Conservation (phyloP, 2,113 vertebrate genomes). For the Lampris megalopsis region DNA sequence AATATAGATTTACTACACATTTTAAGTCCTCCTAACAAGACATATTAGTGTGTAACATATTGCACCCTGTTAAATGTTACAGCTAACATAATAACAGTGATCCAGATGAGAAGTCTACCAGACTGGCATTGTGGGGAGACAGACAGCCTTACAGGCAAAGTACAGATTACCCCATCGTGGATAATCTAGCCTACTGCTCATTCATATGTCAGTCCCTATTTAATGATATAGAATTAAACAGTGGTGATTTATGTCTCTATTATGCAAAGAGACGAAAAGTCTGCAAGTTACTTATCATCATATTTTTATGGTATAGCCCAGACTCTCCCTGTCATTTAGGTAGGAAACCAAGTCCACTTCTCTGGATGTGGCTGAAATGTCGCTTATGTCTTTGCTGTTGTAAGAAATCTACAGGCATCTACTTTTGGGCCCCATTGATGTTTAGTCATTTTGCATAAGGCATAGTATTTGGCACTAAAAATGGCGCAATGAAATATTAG, state of each 20-base stretch:
- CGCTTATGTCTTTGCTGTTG: too few species aligned
- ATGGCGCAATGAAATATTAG: too few species aligned
- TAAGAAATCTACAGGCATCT: too few species aligned
- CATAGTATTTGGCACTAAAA: too few species aligned
- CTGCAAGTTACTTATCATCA: not conserved
- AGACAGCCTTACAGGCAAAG: slow-evolving; percentile 60
- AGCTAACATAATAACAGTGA: slow-evolving; percentile 66
- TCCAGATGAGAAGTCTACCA: slow-evolving; percentile 61
- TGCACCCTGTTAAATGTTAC: not conserved
- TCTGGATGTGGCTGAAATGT: not conserved
- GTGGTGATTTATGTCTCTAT: slow-evolving; percentile 67
- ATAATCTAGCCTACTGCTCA: slow-evolving; percentile 60
- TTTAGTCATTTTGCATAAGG: too few species aligned
- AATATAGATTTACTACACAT: not conserved
- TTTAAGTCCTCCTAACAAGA: not conserved
- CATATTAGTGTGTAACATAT: slow-evolving; percentile 5
- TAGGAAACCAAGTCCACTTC: slow-evolving; percentile 39
- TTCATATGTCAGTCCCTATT: slow-evolving; percentile 66
- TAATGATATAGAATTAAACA: slow-evolving; percentile 72
- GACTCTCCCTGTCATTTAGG: slow-evolving; percentile 39
- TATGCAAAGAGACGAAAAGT: slow-evolving; percentile 52
- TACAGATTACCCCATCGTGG: slow-evolving; percentile 48
- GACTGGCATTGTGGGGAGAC: slow-evolving; percentile 52
- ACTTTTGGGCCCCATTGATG: too few species aligned
- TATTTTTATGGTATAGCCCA: slow-evolving; percentile 31